Conservation (phyloP, 2,797 vertebrate genomes). For the Pipistrellus pygmaeus region DNA sequence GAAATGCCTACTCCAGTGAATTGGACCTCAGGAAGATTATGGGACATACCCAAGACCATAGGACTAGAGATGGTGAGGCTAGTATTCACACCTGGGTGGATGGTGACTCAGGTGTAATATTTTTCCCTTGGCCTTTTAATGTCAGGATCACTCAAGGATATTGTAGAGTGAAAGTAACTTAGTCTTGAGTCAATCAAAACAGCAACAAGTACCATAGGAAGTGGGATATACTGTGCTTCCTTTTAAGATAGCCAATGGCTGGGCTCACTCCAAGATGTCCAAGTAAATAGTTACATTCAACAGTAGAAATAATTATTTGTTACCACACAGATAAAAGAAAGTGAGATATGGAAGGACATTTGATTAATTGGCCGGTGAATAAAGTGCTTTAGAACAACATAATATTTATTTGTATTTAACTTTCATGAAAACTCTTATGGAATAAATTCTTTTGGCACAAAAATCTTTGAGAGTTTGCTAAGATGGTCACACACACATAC, state of each 20-base stretch:
- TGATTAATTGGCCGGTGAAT: not conserved
- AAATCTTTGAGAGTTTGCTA: not conserved
- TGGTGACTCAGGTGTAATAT: not conserved
- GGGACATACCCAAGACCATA: not conserved
- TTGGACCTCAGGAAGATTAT: not conserved
- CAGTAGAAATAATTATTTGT: not conserved
- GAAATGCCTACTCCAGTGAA: not conserved
- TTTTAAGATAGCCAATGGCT: not conserved
- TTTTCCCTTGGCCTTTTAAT: not conserved
- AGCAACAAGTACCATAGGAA: not conserved
- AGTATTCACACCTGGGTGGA: not conserved
- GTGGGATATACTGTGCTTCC: not conserved
- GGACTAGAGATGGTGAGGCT: not conserved
- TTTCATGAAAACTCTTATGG: not conserved
- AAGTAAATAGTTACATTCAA: not conserved
- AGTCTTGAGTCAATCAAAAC: not conserved
- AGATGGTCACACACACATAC: not conserved
- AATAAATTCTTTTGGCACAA: not conserved
- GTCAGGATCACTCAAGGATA: not conserved
- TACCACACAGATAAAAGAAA: not conserved
- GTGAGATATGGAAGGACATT: not conserved
- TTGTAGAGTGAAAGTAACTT: not conserved
- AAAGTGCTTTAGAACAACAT: not conserved
- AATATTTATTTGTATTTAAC: conserved; percentile 27
- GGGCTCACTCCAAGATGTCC: not conserved